These are phyloP conservation scores for Mystacides longicornis DNA, from an alignment of 2,888 invertebrate genomes.

Conservation along the genomic window DNA sequence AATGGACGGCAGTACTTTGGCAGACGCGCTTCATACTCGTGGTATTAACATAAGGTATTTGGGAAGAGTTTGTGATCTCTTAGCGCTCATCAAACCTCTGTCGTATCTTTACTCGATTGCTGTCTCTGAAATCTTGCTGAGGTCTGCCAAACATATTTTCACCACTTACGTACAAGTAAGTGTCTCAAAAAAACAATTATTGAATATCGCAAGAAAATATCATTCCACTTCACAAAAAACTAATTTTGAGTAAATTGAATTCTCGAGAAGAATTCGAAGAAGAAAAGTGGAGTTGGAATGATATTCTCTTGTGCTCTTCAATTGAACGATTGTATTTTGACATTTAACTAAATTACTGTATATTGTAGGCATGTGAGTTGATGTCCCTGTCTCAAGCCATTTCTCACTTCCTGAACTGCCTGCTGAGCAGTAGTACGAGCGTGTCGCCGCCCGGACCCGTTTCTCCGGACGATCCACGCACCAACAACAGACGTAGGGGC, in stretches of 20 bases:
- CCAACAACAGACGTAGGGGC: slow-evolving; percentile 36
- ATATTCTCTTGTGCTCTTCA: too few relatives aligned
- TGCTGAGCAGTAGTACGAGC: slow-evolving; percentile 63
- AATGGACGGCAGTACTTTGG: slow-evolving; percentile 88
- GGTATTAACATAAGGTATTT: slow-evolving; percentile 97
- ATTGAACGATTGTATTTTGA: too few relatives aligned
- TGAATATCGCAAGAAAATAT: too few relatives aligned
- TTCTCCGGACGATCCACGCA: slow-evolving; percentile 32
- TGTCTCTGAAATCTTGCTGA: slow-evolving; percentile 79
- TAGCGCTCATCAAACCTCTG: slow-evolving; percentile 70
- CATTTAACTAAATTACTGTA: too few relatives aligned
- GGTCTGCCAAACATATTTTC: slow-evolving; percentile 92
- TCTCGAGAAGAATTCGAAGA: too few relatives aligned
- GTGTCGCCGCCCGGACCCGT: slow-evolving; percentile 54
- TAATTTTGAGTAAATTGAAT: too few relatives aligned
- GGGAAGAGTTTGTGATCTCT: slow-evolving; percentile 79
- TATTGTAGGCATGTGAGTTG: slow-evolving; percentile 75
- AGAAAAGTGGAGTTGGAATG: too few relatives aligned
- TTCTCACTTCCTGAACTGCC: slow-evolving; percentile 94
- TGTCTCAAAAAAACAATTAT: too few relatives aligned
- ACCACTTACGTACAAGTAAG: slow-evolving; percentile 77
- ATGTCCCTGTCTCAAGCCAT: slow-evolving; percentile 87
- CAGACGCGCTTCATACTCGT: slow-evolving; percentile 88
- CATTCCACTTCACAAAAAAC: too few relatives aligned
- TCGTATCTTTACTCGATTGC: slow-evolving; percentile 86